Evolutionary conservation across 2,113 vertebrate genomes (phyloP).

Genomic region (Pelecanoides urinatrix): DNA sequence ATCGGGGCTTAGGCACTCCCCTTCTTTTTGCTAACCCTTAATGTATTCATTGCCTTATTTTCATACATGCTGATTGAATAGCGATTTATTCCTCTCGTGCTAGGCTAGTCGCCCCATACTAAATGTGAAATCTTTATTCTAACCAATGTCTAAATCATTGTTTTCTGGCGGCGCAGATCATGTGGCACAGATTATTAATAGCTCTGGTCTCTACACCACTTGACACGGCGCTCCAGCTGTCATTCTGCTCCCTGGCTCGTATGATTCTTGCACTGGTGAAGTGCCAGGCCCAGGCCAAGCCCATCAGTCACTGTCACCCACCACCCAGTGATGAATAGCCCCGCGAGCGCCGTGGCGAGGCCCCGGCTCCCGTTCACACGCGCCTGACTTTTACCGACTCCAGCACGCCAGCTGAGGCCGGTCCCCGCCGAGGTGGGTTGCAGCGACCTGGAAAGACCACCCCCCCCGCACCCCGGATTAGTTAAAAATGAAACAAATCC

Average conservation of each 20-base stretch:
- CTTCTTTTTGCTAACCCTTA: constrained; percentile 63
- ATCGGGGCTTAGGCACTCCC: background rate
- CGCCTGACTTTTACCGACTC: constrained; percentile 79
- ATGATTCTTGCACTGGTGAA: constrained; percentile 93
- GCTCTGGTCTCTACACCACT: constrained; percentile 95
- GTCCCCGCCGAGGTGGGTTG: constrained; percentile 54
- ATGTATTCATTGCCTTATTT: constrained; percentile 89
- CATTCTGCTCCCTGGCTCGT: constrained; percentile 88
- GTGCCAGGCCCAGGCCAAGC: constrained; percentile 87
- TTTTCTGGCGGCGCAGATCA: constrained; percentile 78
- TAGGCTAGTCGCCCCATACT: constrained; percentile 78
- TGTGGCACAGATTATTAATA: constrained; percentile 99
- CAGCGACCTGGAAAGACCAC: constrained; percentile 71
- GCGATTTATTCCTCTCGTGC: constrained; percentile 77
- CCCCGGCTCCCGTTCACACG: constrained; percentile 78
- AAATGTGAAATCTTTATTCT: constrained; percentile 88
- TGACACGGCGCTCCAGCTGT: constrained; percentile 99
- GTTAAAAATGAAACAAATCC: constrained; percentile 87
- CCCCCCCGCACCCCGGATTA: constrained; percentile 55
- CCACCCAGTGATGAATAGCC: constrained; percentile 93
- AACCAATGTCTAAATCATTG: constrained; percentile 85
- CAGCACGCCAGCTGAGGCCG: constrained; percentile 83
- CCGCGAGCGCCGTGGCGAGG: constrained; percentile 72
- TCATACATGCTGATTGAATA: constrained; percentile 91
- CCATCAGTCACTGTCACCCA: constrained; percentile 99